Percentiles rank a stretch among this genome's conserved stretches.
Conservation (phyloP, 2,113 vertebrate genomes). For the Ceratotherium simum region DNA sequence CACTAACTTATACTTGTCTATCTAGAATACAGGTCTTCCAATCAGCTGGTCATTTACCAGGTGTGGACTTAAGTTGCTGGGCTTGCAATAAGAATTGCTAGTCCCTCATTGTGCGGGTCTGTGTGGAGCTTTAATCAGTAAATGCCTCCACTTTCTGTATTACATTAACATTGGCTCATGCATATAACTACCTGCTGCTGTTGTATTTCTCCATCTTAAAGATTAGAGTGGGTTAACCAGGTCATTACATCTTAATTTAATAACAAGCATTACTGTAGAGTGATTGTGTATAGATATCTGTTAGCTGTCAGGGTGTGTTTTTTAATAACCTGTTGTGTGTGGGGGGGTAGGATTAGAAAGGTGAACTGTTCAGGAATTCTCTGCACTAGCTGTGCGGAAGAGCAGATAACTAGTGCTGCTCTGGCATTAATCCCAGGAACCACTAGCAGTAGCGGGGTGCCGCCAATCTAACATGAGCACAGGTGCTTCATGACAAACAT, state of each 20-base stretch:
- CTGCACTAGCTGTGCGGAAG: slow-evolving; percentile 90
- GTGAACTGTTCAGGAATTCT: slow-evolving; percentile 90
- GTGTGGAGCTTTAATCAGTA: slow-evolving; percentile 86
- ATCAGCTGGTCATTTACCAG: slow-evolving; percentile 90
- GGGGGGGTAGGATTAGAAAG: slow-evolving; percentile 69
- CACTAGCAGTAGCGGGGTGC: slow-evolving; percentile 92
- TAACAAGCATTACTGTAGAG: slow-evolving; percentile 98
- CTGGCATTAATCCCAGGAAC: slow-evolving; percentile 93
- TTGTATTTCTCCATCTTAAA: slow-evolving; percentile 93
- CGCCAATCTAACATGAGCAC: slow-evolving; percentile 92
- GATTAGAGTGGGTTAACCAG: slow-evolving; percentile 92
- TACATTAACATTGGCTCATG: slow-evolving; percentile 92
- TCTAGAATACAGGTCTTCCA: slow-evolving; percentile 94
- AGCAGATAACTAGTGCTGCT: slow-evolving; percentile 90
- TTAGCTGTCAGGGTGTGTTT: slow-evolving; percentile 86
- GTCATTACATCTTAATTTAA: slow-evolving; percentile 95
- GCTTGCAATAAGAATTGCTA: slow-evolving; percentile 83
- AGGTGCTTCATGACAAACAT: slow-evolving; percentile 96
- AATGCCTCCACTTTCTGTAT: slow-evolving; percentile 89
- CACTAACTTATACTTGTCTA: slow-evolving; percentile 90
- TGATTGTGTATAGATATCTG: slow-evolving; percentile 93
- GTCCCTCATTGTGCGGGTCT: slow-evolving; percentile 89
- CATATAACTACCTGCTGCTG: slow-evolving; percentile 96
- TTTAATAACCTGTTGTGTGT: slow-evolving; percentile 76
- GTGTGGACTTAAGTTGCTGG: slow-evolving; percentile 88